Percentiles rank a stretch among this genome's conserved stretches.
Evolutionary conservation across 2,113 vertebrate genomes (phyloP).

Genomic region (Sorex araneus): DNA sequence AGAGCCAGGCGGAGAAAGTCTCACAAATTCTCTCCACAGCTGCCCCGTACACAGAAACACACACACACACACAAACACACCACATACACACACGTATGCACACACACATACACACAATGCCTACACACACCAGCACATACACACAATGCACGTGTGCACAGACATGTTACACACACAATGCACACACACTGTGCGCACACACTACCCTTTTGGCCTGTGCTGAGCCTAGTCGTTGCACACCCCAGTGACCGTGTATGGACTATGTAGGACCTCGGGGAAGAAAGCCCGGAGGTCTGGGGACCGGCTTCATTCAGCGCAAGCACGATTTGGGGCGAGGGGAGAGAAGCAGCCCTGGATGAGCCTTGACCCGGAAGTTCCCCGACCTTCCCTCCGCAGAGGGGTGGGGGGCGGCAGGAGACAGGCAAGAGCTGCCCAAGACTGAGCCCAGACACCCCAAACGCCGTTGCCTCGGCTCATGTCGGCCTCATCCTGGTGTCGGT

Average conservation of each 20-base stretch:
- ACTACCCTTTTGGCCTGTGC: neutral
- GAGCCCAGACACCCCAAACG: no score
- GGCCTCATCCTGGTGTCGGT: no score
- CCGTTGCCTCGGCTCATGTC: no score
- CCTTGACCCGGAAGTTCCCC: neutral
- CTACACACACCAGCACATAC: neutral
- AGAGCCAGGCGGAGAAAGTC: no score
- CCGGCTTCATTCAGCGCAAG: neutral
- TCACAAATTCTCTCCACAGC: no score
- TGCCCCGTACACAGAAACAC: no score
- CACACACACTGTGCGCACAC: neutral
- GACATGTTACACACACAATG: neutral
- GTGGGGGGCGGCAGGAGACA: no score
- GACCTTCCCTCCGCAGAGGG: no score
- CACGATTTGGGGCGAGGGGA: no score
- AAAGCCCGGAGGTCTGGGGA: neutral
- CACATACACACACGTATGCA: no score
- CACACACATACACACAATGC: neutral
- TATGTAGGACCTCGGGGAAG: neutral
- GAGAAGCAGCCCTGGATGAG: rapidly evolving
- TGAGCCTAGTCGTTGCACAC: neutral
- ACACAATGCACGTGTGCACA: neutral
- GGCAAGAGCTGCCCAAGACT: no score
- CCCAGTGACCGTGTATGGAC: neutral
- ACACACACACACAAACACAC: no score